Percentiles rank a stretch among this genome's conserved stretches.
Conservation (phyloP, 2,797 vertebrate genomes). For the Anguilla marmorata region DNA sequence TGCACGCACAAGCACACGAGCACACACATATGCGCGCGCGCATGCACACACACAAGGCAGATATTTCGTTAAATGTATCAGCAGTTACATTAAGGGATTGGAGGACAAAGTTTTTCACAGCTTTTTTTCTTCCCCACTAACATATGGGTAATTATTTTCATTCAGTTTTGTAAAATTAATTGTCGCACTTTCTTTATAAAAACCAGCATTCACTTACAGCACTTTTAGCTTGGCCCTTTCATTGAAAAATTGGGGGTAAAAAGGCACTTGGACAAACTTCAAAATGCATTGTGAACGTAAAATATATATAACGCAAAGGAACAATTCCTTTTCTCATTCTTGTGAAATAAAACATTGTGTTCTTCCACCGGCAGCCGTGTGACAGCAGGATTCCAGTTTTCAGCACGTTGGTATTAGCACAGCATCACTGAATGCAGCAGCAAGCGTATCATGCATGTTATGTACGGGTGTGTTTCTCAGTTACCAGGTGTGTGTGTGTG, state of each 20-base stretch:
- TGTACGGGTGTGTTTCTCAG: constrained; percentile 29
- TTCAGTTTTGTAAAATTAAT: neutral
- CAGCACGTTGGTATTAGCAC: constrained; percentile 7
- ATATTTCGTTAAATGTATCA: neutral
- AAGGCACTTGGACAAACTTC: neutral
- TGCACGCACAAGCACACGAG: too few species aligned
- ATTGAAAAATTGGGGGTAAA: neutral
- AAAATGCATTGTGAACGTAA: neutral
- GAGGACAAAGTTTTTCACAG: neutral
- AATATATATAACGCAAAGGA: neutral
- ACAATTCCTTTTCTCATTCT: neutral
- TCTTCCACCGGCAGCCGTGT: neutral
- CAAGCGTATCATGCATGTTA: neutral
- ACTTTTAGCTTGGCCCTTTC: neutral
- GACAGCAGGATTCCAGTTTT: constrained; percentile 17
- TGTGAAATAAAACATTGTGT: neutral
- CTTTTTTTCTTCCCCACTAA: neutral
- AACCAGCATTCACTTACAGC: neutral
- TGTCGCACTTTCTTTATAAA: neutral
- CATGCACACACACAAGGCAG: neutral
- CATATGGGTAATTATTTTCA: neutral
- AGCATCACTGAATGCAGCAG: neutral
- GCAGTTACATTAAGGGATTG: neutral
- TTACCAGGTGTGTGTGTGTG: constrained; percentile 40
- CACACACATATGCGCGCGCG: too few species aligned